These are phyloP conservation scores for Hippocampus abdominalis DNA, from an alignment of 2,113 vertebrate species.

Conservation along the genomic window DNA sequence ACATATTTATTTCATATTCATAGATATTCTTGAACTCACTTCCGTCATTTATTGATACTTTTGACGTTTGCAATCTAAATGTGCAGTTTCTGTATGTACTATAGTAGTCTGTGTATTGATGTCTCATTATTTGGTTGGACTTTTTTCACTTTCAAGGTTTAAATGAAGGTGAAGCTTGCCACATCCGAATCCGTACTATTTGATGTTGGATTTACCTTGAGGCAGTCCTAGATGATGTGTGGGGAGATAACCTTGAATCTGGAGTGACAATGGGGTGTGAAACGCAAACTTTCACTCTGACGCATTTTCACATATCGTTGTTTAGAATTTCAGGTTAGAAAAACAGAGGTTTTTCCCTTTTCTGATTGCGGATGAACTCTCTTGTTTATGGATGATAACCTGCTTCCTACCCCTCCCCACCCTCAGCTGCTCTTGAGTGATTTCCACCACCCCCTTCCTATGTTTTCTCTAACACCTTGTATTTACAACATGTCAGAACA, in stretches of 20 bases:
- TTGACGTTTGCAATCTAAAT: neutral
- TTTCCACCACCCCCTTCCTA: slow-evolving; percentile 48
- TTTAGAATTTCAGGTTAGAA: neutral
- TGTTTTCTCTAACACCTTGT: slow-evolving; percentile 69
- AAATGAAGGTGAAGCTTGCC: neutral
- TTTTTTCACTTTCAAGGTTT: neutral
- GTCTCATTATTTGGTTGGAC: neutral
- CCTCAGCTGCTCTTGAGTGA: slow-evolving; percentile 24
- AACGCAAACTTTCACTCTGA: neutral
- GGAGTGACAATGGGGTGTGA: neutral
- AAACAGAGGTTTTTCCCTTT: neutral
- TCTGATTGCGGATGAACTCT: slow-evolving; percentile 37
- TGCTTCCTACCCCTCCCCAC: slow-evolving; percentile 24
- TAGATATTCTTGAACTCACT: neutral
- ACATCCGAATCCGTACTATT: neutral
- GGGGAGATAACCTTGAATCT: neutral
- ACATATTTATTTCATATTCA: neutral
- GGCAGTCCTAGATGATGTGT: neutral
- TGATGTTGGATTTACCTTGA: neutral
- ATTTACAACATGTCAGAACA: slow-evolving; percentile 88
- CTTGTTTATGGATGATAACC: slow-evolving; percentile 37
- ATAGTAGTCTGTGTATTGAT: neutral
- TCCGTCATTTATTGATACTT: neutral
- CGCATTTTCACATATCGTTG: neutral
- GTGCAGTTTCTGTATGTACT: neutral